Conservation (phyloP, 1,140 invertebrate species). For the Zeugodacus cucurbitae region DNA sequence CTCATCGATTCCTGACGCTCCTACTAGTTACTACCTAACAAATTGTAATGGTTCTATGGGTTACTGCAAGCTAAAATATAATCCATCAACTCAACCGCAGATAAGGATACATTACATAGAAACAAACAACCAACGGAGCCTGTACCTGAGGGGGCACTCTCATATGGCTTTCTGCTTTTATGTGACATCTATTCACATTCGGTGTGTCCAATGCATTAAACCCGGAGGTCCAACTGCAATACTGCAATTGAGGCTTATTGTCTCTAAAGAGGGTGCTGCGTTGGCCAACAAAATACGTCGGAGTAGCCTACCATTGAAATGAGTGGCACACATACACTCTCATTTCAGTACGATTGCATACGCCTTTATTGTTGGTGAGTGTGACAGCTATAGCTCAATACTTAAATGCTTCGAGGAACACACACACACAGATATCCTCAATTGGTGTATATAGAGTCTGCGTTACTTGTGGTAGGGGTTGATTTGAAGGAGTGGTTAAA, state of each 20-base stretch:
- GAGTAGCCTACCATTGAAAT: not conserved
- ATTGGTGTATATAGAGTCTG: not conserved
- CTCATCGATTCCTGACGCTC: no score
- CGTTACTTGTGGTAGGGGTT: not conserved
- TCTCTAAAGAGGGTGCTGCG: constrained; percentile 22
- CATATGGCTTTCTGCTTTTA: constrained; percentile 22
- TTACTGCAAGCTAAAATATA: not conserved
- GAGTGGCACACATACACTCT: no score
- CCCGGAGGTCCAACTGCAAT: not conserved
- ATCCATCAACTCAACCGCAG: not conserved
- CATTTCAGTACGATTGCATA: no score
- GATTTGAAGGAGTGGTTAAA: not conserved
- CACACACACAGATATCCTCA: not conserved
- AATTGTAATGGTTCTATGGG: not conserved
- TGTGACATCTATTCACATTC: constrained; percentile 33
- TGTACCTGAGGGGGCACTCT: not conserved
- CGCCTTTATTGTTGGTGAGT: not conserved
- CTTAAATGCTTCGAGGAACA: not conserved
- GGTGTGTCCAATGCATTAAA: constrained; percentile 23
- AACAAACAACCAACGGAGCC: not conserved
- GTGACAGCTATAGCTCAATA: constrained; percentile 29
- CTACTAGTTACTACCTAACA: no score
- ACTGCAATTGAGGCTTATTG: constrained; percentile 21
- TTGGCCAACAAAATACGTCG: not conserved
- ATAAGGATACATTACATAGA: not conserved